phyloP scores from a whole-genome alignment of 2,113 vertebrate species.

The Leptobrachium leishanense region DNA sequence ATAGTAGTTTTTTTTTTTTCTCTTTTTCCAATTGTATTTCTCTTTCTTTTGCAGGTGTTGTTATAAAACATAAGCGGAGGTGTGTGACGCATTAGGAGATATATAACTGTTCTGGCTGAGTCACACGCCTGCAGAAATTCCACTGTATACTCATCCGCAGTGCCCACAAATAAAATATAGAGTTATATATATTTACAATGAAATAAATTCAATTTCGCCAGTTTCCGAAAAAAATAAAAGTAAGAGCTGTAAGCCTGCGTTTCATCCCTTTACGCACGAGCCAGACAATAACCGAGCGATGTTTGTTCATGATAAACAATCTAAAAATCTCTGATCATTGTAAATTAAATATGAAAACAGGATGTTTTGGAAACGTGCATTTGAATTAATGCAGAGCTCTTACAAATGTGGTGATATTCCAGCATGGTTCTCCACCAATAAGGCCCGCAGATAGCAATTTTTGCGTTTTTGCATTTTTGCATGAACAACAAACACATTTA shows the following conservation, averaged over 20 bases:
- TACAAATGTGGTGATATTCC: too few species aligned
- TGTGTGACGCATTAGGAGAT: background rate
- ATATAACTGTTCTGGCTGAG: background rate
- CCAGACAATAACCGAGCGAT: background rate
- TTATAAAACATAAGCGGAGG: conserved; percentile 1
- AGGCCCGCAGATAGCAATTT: too few species aligned
- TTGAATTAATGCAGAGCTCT: too few species aligned
- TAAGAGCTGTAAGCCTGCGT: background rate
- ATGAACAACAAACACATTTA: too few species aligned
- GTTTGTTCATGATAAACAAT: background rate
- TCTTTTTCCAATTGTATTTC: background rate
- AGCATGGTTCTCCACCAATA: too few species aligned
- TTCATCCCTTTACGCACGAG: background rate
- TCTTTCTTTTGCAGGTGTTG: background rate
- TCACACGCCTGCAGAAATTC: background rate
- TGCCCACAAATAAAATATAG: background rate
- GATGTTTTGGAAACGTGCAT: too few species aligned
- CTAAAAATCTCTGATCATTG: background rate
- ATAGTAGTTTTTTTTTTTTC: background rate
- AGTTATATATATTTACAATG: background rate
- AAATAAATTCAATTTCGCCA: background rate
- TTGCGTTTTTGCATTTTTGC: too few species aligned
- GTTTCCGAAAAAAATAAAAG: background rate
- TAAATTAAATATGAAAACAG: background rate
- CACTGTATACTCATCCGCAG: background rate